phyloP scores from a whole-genome alignment of 2,113 vertebrate species.

The Trogon melanurus region DNA sequence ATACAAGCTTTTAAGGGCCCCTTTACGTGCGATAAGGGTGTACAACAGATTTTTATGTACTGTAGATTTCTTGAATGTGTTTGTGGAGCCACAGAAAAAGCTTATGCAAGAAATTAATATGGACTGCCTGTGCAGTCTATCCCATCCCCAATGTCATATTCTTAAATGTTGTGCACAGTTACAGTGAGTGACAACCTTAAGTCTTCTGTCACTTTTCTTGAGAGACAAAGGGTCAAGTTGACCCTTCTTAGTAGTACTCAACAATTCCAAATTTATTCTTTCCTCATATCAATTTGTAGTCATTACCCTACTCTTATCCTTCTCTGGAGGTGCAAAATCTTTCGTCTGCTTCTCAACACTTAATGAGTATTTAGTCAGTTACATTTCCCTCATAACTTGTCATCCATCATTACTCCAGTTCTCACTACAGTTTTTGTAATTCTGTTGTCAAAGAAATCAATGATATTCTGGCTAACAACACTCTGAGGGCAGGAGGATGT shows the following conservation, averaged over 20 bases:
- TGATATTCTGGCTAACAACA: neutral
- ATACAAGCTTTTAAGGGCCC: neutral
- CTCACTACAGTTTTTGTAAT: neutral
- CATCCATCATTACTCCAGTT: neutral
- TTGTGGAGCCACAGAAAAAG: neutral
- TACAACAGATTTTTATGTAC: neutral
- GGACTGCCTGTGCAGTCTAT: neutral
- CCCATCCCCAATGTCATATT: neutral
- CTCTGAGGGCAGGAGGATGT: neutral
- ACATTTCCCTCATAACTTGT: neutral
- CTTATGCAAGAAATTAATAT: neutral
- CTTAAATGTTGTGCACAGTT: neutral
- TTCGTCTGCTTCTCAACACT: neutral
- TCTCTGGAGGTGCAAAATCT: neutral
- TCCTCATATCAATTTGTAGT: neutral
- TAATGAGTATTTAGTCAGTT: neutral
- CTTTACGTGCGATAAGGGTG: neutral
- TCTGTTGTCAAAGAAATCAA: slow-evolving; percentile 1
- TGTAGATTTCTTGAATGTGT: neutral
- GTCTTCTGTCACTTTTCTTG: neutral
- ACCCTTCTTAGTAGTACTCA: neutral
- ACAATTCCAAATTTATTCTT: neutral
- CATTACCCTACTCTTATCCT: neutral
- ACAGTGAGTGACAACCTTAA: neutral
- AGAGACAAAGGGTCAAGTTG: neutral